Base-by-base conservation (phyloP, 2,888 invertebrate species). In the Mimachlamys varia region DNA sequence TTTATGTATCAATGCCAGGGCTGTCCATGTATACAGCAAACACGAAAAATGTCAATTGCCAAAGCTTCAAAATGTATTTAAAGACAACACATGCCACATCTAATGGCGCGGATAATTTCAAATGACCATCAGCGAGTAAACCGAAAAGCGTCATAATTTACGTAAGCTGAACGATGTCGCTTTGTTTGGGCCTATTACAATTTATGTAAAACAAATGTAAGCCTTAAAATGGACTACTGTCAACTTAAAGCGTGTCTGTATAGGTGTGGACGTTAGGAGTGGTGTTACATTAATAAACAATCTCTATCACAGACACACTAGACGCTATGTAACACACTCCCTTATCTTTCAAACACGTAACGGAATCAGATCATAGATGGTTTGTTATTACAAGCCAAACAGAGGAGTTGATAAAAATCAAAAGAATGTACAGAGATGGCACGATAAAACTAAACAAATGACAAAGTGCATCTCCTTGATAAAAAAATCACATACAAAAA, bases 341-440 rank as follows among this genome's bases (percentile, higher is more conserved):
- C 76, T 76, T 76, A 76, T 76, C 76, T 33, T 0, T 22, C 27
- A 76, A 76, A 76, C 76, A 33, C 22, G 33, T 76, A 76, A 76
- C 76, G 76, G 76, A 76, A 76, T 76, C 76, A 76, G 76, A 76
- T 7, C 27, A 33, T 33, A 76, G 33, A 76, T 76, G 76, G 76
- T 33, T 27, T 33, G 76, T 76, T 33, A 76, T 76, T 76, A 76
- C 76, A 76, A 15, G 33, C 13, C 10, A 33, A 33, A 33, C 10
- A 7, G 12, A 76, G 22, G 58, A 76, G 76, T 76, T 76, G 76
- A 76, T 76, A 76, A 76, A 76, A 76, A 76, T 76, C 76, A 76
- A 53, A 53, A 44, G 44, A 53, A 53, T 53, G 53, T 53, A 17
- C 13, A 19, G 27, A 76, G 33, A 76, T 33, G 33, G 33, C 76